Evolutionary conservation across 2,113 vertebrate species (phyloP), one percentile per base, ranked within the genome.

Genomic region (Micronisus gabar): DNA sequence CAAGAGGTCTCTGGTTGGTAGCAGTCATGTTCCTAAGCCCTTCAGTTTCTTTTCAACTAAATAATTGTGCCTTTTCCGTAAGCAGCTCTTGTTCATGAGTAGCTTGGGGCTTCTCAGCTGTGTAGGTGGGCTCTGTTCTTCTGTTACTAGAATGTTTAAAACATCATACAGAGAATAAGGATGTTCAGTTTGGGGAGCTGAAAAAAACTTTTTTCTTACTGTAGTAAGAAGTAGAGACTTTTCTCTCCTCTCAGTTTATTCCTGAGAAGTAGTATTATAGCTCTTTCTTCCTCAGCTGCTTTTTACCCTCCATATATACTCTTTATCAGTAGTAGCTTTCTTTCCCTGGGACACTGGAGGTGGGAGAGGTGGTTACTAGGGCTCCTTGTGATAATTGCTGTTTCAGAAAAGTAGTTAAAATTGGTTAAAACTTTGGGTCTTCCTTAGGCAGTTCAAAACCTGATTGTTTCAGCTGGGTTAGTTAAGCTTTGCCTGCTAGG

Each of bases 291-390:
- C 34, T 45, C 22, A 52, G 27, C 5, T 1, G 2, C 6, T 59
- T 11, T 45, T 82, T 73, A n/a, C 1, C 4, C 3, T 40, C 1
- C 7, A 6, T 48, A 8, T 0, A 0, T 61, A 8, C 10, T 72
- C 70, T 11, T 41, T 13, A 6, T 7, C 21, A 80, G 9, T 15
- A 59, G 9, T 2, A 67, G 9, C 7, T 50, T 65, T 11, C 4
- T 47, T 65, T 38, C 6, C 5, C 8, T 52, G 8, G 10, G 26
- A 45, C 1, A 2, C 2, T 73, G n/a, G 43, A 52, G 15, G 2
- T 2, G 2, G 8, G 3, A 62, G 27, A 56, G 13, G 2, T 66
- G 21, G 5, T 53, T 73, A 15, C 50, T 67, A 25, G 23, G 22
- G 17, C 4, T 43, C 13, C 7, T 8, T 73, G 10, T n/a, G 41